phyloP scores from a whole-genome alignment of 1,140 invertebrate species.

The Danaus plexippus region DNA sequence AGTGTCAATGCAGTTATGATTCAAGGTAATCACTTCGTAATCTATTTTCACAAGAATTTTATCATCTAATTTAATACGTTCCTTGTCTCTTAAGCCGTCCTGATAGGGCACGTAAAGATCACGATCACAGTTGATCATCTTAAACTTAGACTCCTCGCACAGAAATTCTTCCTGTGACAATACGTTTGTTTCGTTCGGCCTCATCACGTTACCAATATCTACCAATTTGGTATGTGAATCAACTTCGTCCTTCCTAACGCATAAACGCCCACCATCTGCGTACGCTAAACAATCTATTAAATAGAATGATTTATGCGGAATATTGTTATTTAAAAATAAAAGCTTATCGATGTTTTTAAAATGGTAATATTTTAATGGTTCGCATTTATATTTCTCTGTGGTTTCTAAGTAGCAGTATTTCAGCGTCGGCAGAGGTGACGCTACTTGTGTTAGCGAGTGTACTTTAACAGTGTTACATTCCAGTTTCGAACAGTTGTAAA shows the following conservation, averaged over 20 bases:
- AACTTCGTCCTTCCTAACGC: slow-evolving; percentile 40
- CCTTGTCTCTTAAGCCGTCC: slow-evolving; percentile 30
- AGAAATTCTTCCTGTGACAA: slow-evolving; percentile 55
- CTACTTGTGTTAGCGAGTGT: slow-evolving; percentile 41
- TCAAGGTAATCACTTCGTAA: slow-evolving; percentile 28
- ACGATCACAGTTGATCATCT: slow-evolving; percentile 41
- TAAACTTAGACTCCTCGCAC: slow-evolving; percentile 40
- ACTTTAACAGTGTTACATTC: slow-evolving; percentile 32
- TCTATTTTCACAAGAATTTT: slow-evolving; percentile 42
- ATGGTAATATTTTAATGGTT: slow-evolving; percentile 39
- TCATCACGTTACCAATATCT: slow-evolving; percentile 39
- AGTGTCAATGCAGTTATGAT: slow-evolving; percentile 28
- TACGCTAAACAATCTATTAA: slow-evolving; percentile 54
- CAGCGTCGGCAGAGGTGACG: slow-evolving; percentile 21
- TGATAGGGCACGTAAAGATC: slow-evolving; percentile 38
- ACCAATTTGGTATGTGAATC: slow-evolving; percentile 41
- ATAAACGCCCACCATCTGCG: slow-evolving; percentile 41
- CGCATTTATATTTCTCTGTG: slow-evolving; percentile 31
- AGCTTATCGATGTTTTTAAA: slow-evolving; percentile 54
- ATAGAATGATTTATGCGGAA: slow-evolving; percentile 46
- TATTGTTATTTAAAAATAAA: slow-evolving; percentile 40
- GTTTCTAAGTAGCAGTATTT: slow-evolving; percentile 33
- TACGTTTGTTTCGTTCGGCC: slow-evolving; percentile 38
- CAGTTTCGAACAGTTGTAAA: slow-evolving; percentile 37
- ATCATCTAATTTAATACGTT: slow-evolving; percentile 21